Percentiles rank a stretch among this genome's conserved stretches.
Conservation (phyloP, 2,888 invertebrate genomes). For the Tolmerus cingulatus region DNA sequence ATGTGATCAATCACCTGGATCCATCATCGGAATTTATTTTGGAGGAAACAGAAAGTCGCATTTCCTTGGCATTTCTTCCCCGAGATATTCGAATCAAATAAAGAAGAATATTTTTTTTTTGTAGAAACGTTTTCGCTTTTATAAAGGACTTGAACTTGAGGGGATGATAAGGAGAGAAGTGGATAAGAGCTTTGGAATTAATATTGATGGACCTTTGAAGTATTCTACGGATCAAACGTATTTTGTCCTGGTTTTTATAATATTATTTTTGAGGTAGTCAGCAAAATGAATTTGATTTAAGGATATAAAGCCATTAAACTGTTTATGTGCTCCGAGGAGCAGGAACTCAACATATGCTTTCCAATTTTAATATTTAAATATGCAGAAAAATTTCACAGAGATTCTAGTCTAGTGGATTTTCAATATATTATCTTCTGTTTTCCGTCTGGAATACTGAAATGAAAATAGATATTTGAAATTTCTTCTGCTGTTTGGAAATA, state of each 20-base stretch:
- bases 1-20: constrained; percentile 20
- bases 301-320: background rate
- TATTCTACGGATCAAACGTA: background rate
- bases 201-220: background rate
- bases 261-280: background rate
- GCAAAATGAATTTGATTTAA: background rate
- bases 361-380: background rate
- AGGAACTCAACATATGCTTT: background rate
- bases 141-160: background rate
- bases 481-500: too few species aligned
- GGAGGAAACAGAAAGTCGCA: background rate
- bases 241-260: background rate
- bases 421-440: background rate
- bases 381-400: background rate
- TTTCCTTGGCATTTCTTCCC: background rate
- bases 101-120: background rate
- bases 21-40: background rate
- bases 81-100: background rate
- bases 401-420: background rate
- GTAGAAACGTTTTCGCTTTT: background rate
- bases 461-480: too few species aligned
- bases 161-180: background rate
- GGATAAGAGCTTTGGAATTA: background rate
- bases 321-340: background rate
- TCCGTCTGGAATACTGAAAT: too few species aligned